Base-by-base conservation (phyloP, 2,888 invertebrate species). In the Drosophila greeni region DNA sequence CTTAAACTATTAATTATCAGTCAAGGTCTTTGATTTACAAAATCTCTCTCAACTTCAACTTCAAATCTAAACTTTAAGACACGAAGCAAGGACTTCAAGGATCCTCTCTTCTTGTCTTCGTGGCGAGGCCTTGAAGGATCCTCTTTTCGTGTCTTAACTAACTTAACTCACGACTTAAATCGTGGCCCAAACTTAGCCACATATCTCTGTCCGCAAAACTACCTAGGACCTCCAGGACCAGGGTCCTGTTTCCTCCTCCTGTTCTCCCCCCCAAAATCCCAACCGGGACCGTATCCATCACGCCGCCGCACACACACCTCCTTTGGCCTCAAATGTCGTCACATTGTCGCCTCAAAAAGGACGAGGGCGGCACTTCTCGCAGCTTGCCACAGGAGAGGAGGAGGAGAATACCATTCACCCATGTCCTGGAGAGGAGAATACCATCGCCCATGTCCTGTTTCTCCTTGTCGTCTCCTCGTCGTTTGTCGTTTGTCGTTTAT, bases 401-500 rank as follows among this genome's bases (percentile, higher is more conserved):
- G 20, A 20, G 40, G 23, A 12, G 45, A 14, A 45, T 45, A 14
- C 29, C 45, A 47, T n/a, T 45, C 18, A 29, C 29, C 29, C 45
- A 45, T 45, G 45, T 54, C 58, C 57, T 31, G 24, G n/a, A n/a
- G 20, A 20, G 40, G 23, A 12, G 45, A 14, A 45, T 45, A 14
- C 29, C 45, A 47, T 45, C 18, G 45, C 29, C 29, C 45, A 45
- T 45, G 45, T 54, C 58, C 57, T 31, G 24, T 20, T 20, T 20
- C 68, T 20, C 26, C 68, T 76, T 68, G 67, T 71, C 76, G 77
- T 59, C 77, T 69, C 33, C 37, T 31, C 36, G 43, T 78, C 75
- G 69, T 66, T 79, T 69, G 75, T 66, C 72, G 76, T 80, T 77
- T 67, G 67, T 73, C 85, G 86, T 83, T 85, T 86, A 85, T 85